These are phyloP conservation scores for Drosophila sechellia DNA, from an alignment of 1,140 invertebrate species.

Conservation along the genomic window DNA sequence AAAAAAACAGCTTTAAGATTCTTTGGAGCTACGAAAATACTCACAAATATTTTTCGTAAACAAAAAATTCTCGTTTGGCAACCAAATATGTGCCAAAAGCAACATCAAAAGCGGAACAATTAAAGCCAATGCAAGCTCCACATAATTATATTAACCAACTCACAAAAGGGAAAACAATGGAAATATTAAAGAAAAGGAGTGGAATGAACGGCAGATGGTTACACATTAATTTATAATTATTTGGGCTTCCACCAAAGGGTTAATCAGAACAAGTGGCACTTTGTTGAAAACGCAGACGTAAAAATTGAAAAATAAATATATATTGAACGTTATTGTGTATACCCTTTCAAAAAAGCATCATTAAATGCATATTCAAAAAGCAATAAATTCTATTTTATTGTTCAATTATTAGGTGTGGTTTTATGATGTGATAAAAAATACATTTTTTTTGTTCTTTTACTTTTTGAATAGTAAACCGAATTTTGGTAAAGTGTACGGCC, in stretches of 20 bases:
- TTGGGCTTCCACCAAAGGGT: constrained; percentile 58
- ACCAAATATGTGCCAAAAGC: constrained; percentile 23
- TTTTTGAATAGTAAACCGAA: background rate
- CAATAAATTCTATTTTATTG: background rate
- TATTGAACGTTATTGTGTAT: background rate
- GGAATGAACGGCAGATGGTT: constrained; percentile 31
- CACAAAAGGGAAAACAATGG: constrained; percentile 45
- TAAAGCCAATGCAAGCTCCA: constrained; percentile 53
- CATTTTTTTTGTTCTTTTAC: too few species aligned
- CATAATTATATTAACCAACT: constrained; percentile 60
- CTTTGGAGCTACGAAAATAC: background rate
- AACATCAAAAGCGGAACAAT: constrained; percentile 69
- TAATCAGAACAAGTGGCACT: constrained; percentile 60
- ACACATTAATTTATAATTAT: constrained; percentile 65
- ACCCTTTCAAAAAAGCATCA: background rate
- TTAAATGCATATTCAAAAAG: background rate
- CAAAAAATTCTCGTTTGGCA: background rate
- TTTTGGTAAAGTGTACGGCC: background rate
- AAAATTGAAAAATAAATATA: background rate
- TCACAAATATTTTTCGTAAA: background rate
- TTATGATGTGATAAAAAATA: background rate
- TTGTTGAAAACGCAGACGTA: constrained; percentile 13
- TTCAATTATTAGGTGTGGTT: background rate
- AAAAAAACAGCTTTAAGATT: too few species aligned
- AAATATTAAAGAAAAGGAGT: background rate